Evolutionary conservation across 1,140 invertebrate genomes (phyloP).

Genomic region (Phocides pigmalion): DNA sequence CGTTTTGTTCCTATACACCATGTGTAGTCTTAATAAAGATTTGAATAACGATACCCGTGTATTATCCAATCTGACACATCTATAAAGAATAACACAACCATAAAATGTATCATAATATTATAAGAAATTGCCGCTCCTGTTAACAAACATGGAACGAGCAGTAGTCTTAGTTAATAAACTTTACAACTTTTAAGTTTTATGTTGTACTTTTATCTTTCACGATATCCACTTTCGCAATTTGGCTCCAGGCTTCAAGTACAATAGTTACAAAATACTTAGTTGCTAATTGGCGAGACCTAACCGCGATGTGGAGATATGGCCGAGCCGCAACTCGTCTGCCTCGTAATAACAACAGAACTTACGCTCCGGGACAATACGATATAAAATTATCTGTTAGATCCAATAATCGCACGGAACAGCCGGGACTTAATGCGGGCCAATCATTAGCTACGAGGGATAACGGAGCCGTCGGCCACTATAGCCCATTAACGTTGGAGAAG

Average conservation of each 20-base stretch:
- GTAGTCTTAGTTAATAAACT: not conserved
- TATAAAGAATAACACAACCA: too few species aligned
- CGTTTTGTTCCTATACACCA: too few species aligned
- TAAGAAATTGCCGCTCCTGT: too few species aligned
- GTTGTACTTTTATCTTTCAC: constrained; percentile 1
- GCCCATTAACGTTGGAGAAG: constrained; percentile 66
- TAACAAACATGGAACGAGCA: too few species aligned
- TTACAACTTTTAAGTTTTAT: not conserved
- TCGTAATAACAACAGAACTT: constrained; percentile 79
- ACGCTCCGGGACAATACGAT: constrained; percentile 82
- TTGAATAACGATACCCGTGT: too few species aligned
- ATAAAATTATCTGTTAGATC: constrained; percentile 83
- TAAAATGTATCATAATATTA: too few species aligned
- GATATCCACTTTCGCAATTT: not conserved
- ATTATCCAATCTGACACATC: too few species aligned
- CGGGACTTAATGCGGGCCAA: constrained; percentile 79
- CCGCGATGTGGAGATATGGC: constrained; percentile 39
- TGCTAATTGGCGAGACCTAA: constrained; percentile 53
- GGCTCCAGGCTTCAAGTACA: constrained; percentile 1
- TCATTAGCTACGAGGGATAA: constrained; percentile 82
- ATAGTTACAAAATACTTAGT: constrained; percentile 36
- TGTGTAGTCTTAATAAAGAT: too few species aligned
- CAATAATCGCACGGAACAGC: constrained; percentile 81
- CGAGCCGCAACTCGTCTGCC: constrained; percentile 43
- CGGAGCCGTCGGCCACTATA: constrained; percentile 67